Conservation (phyloP, 2,113 vertebrate genomes). For the Setophaga coronata region DNA sequence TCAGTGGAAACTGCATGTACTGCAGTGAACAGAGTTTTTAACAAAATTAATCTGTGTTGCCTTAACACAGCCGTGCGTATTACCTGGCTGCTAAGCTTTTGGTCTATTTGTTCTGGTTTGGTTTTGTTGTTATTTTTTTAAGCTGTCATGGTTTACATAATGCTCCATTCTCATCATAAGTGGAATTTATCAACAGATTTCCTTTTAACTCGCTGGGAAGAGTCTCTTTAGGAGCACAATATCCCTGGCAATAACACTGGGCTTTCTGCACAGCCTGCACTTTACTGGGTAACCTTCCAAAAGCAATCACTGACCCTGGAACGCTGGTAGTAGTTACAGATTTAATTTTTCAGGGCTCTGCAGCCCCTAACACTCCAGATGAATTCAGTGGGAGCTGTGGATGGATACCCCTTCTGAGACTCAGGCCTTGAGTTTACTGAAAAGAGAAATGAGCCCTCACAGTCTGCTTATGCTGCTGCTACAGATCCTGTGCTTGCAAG, state of each 20-base stretch:
- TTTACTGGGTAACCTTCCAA: neutral
- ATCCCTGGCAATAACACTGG: neutral
- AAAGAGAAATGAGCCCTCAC: neutral
- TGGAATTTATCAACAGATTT: neutral
- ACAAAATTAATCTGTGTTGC: neutral
- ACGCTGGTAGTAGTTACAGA: neutral
- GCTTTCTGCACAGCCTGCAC: neutral
- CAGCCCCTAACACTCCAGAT: neutral
- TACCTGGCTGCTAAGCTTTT: neutral
- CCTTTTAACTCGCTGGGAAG: neutral
- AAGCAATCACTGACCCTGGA: neutral
- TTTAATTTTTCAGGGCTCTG: neutral
- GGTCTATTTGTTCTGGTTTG: neutral
- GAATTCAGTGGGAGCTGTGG: neutral
- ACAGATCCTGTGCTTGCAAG: neutral
- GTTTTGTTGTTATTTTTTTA: neutral
- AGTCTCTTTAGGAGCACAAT: neutral
- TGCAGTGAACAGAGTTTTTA: neutral
- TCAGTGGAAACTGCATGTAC: slow-evolving; percentile 58
- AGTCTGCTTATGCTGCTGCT: neutral
- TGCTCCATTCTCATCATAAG: neutral
- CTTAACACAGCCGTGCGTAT: neutral
- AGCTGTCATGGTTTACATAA: neutral
- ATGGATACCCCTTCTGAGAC: neutral
- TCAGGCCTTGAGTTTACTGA: neutral